Conservation (phyloP, 1,140 invertebrate genomes). For the Drosophila murphyi region DNA sequence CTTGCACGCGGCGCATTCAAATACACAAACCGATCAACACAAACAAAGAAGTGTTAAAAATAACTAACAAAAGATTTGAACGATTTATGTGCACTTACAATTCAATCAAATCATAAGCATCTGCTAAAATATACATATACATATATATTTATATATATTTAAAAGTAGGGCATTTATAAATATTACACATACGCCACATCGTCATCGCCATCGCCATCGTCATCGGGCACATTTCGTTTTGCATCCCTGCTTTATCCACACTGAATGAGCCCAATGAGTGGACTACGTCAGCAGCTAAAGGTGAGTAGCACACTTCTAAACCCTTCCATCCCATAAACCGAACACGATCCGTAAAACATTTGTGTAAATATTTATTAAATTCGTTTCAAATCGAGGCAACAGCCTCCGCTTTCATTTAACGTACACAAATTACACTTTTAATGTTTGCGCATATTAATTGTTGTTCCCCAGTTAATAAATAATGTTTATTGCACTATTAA, state of each 20-base stretch:
- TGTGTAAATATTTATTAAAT: constrained; percentile 77
- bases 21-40: constrained; percentile 1
- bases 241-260: constrained; percentile 33
- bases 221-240: constrained; percentile 31
- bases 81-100: constrained; percentile 5
- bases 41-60: constrained; percentile 35
- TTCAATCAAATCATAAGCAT: constrained; percentile 4
- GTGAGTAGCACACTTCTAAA: constrained; percentile 53
- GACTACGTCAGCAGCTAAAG: constrained; percentile 82
- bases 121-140: constrained; percentile 1
- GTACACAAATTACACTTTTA: constrained; percentile 40
- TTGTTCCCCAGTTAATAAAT: constrained; percentile 47
- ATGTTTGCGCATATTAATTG: constrained; percentile 56
- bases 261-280: constrained; percentile 84
- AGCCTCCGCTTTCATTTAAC: constrained; percentile 26
- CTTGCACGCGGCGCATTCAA: constrained; percentile 40
- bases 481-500: constrained; percentile 61
- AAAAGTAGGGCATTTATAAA: constrained; percentile 67
- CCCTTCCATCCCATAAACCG: constrained; percentile 14
- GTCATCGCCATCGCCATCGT: constrained; percentile 20
- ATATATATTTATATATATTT: too few relatives aligned
- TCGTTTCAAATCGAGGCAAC: constrained; percentile 49
- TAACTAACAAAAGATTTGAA: constrained; percentile 1
- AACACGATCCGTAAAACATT: constrained; percentile 26
- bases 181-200: constrained; percentile 73